phyloP scores from a whole-genome alignment of 2,797 vertebrate genomes.

The Ispidina lecontei region DNA sequence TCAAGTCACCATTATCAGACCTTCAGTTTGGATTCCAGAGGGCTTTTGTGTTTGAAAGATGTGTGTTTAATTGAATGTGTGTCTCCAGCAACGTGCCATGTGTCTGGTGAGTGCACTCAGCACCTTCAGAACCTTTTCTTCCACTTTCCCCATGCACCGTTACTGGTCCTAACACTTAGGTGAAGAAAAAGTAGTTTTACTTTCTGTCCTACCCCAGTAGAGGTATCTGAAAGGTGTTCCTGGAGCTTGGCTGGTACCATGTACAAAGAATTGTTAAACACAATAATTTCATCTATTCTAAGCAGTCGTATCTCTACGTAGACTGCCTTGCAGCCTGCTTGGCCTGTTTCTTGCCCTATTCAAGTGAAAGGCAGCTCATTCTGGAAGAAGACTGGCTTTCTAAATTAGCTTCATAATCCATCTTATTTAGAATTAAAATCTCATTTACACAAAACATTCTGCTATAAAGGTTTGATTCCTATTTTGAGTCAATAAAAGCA shows the following conservation, averaged over 20 bases:
- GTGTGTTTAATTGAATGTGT: not conserved
- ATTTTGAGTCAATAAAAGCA: not conserved
- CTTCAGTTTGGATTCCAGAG: not conserved
- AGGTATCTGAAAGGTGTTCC: fast-evolving
- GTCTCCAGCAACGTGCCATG: not conserved
- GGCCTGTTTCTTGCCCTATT: not conserved
- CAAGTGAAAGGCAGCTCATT: not conserved
- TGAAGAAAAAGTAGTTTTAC: not conserved
- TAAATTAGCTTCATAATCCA: not conserved
- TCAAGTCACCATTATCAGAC: not conserved
- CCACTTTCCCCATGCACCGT: not conserved
- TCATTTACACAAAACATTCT: not conserved
- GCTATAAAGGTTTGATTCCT: not conserved
- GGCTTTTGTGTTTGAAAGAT: not conserved
- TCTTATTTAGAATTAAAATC: not conserved
- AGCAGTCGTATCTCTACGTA: not conserved
- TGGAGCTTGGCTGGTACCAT: not conserved
- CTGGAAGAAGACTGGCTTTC: not conserved
- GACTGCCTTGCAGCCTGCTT: not conserved
- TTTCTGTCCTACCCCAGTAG: not conserved
- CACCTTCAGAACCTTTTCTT: not conserved
- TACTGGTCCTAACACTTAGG: not conserved
- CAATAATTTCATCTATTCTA: not conserved
- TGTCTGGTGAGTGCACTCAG: not conserved
- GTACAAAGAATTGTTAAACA: not conserved